Evolutionary conservation across 53 echinoderm and acorn worm species (phyloP).

Genomic region (Paracentrotus lividus): DNA sequence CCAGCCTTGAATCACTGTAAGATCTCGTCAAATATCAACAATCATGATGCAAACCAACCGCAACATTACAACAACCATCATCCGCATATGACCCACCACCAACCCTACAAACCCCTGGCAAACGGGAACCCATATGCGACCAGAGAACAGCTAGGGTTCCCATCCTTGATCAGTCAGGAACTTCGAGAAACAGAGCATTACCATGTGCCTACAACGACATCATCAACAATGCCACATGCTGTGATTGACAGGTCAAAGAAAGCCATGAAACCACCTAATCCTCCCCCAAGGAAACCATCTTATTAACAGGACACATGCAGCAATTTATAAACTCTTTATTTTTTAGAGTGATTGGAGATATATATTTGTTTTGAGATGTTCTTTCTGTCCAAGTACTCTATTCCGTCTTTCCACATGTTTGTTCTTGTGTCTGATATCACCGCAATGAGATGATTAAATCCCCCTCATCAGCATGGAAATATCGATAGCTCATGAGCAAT

Average conservation of each 20-base stretch:
- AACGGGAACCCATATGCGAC: constrained; percentile 65
- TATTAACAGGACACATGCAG: constrained; percentile 15
- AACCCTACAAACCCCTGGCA: constrained; percentile 51
- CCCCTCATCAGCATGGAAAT: too few species aligned
- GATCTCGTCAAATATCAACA: constrained; percentile 67
- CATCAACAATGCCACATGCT: constrained; percentile 39
- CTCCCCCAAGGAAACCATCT: constrained; percentile 66
- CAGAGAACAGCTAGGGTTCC: constrained; percentile 48
- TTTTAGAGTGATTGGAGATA: neutral
- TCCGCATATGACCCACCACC: neutral
- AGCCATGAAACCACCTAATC: constrained; percentile 66
- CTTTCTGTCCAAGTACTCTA: constrained; percentile 4
- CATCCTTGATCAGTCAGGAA: constrained; percentile 1
- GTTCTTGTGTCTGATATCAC: neutral
- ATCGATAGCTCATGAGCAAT: too few species aligned
- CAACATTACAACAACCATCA: constrained; percentile 31
- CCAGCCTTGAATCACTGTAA: constrained; percentile 82
- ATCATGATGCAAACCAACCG: neutral
- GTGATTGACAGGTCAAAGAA: constrained; percentile 60
- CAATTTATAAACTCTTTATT: neutral
- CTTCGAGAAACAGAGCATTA: constrained; percentile 50
- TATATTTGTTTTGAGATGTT: neutral
- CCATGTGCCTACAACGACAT: constrained; percentile 31
- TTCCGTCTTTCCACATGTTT: neutral
- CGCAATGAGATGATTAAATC: too few species aligned